phyloP scores from a whole-genome alignment of 1,140 invertebrate species.

The Akabosia matsudoensis region DNA sequence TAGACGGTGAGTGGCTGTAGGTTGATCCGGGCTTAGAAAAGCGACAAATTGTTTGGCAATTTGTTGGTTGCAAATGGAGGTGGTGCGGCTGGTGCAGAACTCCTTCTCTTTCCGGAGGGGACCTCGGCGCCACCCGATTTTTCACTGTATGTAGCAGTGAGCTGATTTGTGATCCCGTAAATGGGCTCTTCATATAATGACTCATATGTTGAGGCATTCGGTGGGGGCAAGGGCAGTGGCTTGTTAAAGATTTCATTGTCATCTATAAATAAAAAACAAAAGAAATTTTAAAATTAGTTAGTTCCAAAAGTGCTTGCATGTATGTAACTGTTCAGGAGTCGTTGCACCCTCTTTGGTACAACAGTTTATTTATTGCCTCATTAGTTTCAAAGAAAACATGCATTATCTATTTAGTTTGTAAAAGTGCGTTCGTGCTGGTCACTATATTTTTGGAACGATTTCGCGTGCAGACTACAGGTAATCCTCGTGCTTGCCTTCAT shows the following conservation, averaged over 20 bases:
- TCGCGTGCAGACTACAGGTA: too few relatives aligned
- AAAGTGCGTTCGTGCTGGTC: too few relatives aligned
- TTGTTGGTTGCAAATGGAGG: neutral
- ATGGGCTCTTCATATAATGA: constrained; percentile 23
- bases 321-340: too few relatives aligned
- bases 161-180: constrained; percentile 21
- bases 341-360: too few relatives aligned
- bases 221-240: constrained; percentile 16
- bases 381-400: too few relatives aligned
- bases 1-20: constrained; percentile 8
- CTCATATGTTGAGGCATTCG: constrained; percentile 19
- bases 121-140: neutral
- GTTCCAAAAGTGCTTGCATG: too few relatives aligned
- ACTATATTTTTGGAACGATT: too few relatives aligned
- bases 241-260: constrained; percentile 23
- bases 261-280: too few relatives aligned
- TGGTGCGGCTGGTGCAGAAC: neutral
- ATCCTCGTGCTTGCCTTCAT: too few relatives aligned
- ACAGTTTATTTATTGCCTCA: too few relatives aligned
- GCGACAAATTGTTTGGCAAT: neutral
- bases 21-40: neutral
- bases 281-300: too few relatives aligned
- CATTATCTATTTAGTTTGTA: too few relatives aligned
- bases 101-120: neutral
- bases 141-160: constrained; percentile 3